Evolutionary conservation across 2,888 invertebrate species (phyloP), one percentile per base, ranked within the genome.

Genomic region (Neocrepidodera transversa): DNA sequence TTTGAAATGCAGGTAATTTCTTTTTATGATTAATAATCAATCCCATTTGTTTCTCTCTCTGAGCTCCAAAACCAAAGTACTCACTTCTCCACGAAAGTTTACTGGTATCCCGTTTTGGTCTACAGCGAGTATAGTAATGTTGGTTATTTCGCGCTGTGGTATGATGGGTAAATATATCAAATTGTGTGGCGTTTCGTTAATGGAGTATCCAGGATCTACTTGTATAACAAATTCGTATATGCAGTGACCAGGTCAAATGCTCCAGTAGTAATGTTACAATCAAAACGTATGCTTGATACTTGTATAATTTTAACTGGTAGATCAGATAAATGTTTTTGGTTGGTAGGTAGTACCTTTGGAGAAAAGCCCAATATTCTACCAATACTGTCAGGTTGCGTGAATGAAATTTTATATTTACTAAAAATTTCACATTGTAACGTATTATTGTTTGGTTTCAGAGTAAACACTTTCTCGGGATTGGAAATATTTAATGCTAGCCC

Each of bases 141-240:
- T 64, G 45, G 58, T 61, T 66, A 75, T 71, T 26, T 50, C 40
- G 13, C 36, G 20, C 13, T 35, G 20, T 3, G 6, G 6, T 11
- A 36, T 36, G 7, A 57, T 66, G 10, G 74, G 76, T 59, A 76
- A 69, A 70, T 76, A 76, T 52, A 76, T 71, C 5, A 74, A 66
- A 67, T 73, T 73, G 52, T 50, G 57, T 6, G 75, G 75, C 5
- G 11, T 30, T 45, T 54, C 47, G 4, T 10, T 36, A n/a, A 76
- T 70, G 66, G 73, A 72, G 71, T 74, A 78, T 8, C 76, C 76
- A 16, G 75, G 72, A 26, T 67, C 63, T 13, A 72, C 71, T 18
- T 57, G 60, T 2, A 71, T 66, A n/a, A 68, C 72, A 68, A 78
- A 78, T 14, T 54, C 47, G 54, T 54, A 73, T 49, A 78, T 68